A percentile compares a stretch with the other conserved stretches of the same genome.
phyloP scores from a whole-genome alignment of 2,888 invertebrate species.

The Peribatodes rhomboidaria region DNA sequence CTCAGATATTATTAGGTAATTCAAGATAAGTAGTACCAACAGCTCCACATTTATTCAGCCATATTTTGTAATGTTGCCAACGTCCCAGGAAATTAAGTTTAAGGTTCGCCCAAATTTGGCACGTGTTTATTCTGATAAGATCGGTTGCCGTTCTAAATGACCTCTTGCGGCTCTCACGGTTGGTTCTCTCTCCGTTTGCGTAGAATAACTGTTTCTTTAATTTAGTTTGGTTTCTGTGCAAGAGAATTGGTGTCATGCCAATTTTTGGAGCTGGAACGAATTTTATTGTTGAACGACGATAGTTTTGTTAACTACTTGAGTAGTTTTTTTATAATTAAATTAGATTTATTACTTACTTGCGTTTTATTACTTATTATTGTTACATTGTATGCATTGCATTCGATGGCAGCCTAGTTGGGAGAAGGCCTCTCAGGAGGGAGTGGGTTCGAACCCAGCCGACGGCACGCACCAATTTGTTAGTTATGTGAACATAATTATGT shows the following conservation, averaged over 20 bases:
- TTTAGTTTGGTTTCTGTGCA: conserved; percentile 34
- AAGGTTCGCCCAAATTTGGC: conserved; percentile 49
- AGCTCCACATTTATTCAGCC: not conserved
- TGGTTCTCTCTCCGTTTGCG: conserved; percentile 37
- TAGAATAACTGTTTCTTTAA: conserved; percentile 40
- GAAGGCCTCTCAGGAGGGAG: too few relatives aligned
- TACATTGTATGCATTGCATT: too few relatives aligned
- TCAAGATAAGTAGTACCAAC: not conserved
- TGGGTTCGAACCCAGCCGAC: too few relatives aligned
- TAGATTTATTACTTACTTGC: too few relatives aligned
- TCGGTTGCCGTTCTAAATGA: conserved; percentile 46
- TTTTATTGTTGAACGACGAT: conserved; percentile 3
- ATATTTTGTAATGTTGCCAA: conserved; percentile 43
- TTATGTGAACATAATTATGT: too few relatives aligned
- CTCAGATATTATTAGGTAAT: too few relatives aligned
- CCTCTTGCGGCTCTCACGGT: conserved; percentile 44
- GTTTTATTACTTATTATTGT: too few relatives aligned
- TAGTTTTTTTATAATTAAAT: too few relatives aligned
- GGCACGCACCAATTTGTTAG: too few relatives aligned
- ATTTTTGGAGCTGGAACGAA: conserved; percentile 22
- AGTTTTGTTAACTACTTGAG: too few relatives aligned
- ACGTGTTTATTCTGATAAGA: conserved; percentile 48
- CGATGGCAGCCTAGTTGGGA: too few relatives aligned
- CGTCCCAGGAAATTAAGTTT: conserved; percentile 50
- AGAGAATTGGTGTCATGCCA: conserved; percentile 39